phyloP scores from a whole-genome alignment of 2,888 invertebrate genomes.

The Rhorus exstirpatorius region DNA sequence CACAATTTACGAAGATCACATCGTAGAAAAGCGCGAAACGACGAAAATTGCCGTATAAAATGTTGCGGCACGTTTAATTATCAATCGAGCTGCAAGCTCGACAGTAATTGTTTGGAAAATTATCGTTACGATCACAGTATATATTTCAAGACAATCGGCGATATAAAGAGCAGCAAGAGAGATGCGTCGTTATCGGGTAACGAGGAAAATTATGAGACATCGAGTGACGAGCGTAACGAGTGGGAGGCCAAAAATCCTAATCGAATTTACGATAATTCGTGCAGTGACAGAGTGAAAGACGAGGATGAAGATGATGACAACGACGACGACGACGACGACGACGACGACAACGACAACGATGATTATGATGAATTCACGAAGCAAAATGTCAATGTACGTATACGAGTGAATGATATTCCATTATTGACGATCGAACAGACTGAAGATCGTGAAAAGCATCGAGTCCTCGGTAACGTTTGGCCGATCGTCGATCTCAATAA shows the following conservation, averaged over 20 bases:
- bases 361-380: background rate
- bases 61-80: conserved; percentile 82
- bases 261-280: conserved; percentile 10
- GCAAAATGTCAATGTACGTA: background rate
- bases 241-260: conserved; percentile 67
- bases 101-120: conserved; percentile 81
- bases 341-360: background rate
- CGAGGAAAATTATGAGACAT: conserved; percentile 53
- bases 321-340: background rate
- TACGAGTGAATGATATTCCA: background rate
- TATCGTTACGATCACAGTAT: conserved; percentile 85
- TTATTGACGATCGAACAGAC: background rate
- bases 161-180: conserved; percentile 77
- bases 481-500: conserved; percentile 75
- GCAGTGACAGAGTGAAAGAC: too few species aligned
- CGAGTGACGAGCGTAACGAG: conserved; percentile 74
- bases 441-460: conserved; percentile 12
- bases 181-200: conserved; percentile 41
- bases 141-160: conserved; percentile 84
- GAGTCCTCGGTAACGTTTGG: conserved; percentile 64
- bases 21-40: conserved; percentile 70
- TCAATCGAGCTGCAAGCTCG: conserved; percentile 81
- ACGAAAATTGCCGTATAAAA: conserved; percentile 79
- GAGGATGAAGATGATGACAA: conserved; percentile 6
- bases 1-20: conserved; percentile 73